Base-by-base conservation (phyloP, 2,888 invertebrate species). In the Fragum sueziense region DNA sequence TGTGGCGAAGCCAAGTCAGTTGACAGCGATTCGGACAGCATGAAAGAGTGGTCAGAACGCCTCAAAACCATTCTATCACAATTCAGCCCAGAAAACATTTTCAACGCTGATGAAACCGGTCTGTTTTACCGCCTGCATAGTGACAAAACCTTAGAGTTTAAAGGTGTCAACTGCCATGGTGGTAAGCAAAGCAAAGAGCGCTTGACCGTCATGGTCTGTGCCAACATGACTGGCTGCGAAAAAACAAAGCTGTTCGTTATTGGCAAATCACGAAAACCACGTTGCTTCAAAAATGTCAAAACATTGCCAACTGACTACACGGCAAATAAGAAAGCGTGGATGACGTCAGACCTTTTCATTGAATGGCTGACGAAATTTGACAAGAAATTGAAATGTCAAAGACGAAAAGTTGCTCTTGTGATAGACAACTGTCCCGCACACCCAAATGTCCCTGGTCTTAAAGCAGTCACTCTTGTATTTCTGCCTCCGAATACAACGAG, bases 391-490 rank as follows among this genome's bases (percentile, higher is more conserved):
- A 20, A 52, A 7, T 11, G 34, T 2, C 57, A 79, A 52, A 75
- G 74, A 2, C 37, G 85, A 29, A 71, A 67, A 17, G 65, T 87
- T 17, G 76, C 74, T 27, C 31, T 86, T 27, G 65, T 88, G 33
- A 41, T 87, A 84, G 86, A 88, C 76, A 89, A 87, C 76, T 86
- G 84, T 33, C 75, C 82, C n/a, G 82, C 83, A 20, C 87, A 86
- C 65, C 86, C 86, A 7, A 51, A 76, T 11, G 22, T 87, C 3
- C 51, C 75, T 22, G 59, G 68, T 6, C 65, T 88, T 27, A 78
- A 76, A 65, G 69, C 70, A 11, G 70, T 85, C 4, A 70, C 69
- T 33, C 65, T 88, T 11, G 59, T 86, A 14, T 88, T 86, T 62
- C 82, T 88, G n/a, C 87, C 87, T n/a, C 83, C 87, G 14, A 86